phyloP scores from a whole-genome alignment of 2,888 invertebrate species.

The Thecocarcelia acutangulata region DNA sequence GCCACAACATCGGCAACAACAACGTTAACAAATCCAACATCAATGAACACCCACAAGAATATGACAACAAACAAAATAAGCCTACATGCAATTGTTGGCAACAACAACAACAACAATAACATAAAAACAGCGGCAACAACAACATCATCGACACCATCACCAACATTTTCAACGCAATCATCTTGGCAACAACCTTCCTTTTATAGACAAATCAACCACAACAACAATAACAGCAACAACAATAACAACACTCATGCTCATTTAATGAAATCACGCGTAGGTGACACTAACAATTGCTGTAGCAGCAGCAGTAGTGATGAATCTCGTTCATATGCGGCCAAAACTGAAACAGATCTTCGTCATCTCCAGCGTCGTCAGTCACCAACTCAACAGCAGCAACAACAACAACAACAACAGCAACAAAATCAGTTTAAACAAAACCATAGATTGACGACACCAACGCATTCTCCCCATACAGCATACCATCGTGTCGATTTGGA shows the following conservation, averaged over 20 bases:
- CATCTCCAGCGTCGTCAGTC: constrained; percentile 62
- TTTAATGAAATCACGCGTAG: constrained; percentile 75
- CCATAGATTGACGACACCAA: constrained; percentile 73
- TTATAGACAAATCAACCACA: constrained; percentile 73
- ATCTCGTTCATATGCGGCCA: constrained; percentile 63
- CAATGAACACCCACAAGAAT: constrained; percentile 78
- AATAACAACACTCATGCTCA: constrained; percentile 69
- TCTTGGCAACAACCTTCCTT: constrained; percentile 77
- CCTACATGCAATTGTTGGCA: constrained; percentile 80
- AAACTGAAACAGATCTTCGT: constrained; percentile 69
- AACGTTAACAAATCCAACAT: constrained; percentile 63
- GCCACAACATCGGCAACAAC: constrained; percentile 68
- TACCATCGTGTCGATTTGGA: constrained; percentile 76
- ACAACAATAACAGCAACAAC: constrained; percentile 70
- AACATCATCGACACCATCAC: constrained; percentile 71
- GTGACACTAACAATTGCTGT: constrained; percentile 70
- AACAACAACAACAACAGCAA: constrained; percentile 38
- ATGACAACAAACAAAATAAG: constrained; percentile 76
- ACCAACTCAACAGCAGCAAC: constrained; percentile 16
- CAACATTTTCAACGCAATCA: constrained; percentile 70
- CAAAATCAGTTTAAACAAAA: constrained; percentile 60
- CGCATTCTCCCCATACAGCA: constrained; percentile 59
- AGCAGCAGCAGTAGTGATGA: constrained; percentile 70
- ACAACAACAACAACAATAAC: constrained; percentile 56
- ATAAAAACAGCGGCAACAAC: constrained; percentile 70